Evolutionary conservation across 2,888 invertebrate genomes (phyloP).

Genomic region (Cyclophora punctaria): DNA sequence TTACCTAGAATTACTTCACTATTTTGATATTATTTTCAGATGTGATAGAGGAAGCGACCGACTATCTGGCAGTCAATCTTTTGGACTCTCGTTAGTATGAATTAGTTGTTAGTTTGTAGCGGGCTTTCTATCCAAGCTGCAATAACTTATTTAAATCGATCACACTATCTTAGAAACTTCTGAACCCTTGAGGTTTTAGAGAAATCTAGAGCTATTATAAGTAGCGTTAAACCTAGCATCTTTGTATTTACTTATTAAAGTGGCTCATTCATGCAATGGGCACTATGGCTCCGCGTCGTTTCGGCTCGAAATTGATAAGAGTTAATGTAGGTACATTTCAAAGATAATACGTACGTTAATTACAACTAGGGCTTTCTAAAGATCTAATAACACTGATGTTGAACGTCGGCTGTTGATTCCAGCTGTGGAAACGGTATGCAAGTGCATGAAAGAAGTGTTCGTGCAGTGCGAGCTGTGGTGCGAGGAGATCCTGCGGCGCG

Average conservation of each 20-base stretch:
- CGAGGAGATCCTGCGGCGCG: slow-evolving; percentile 54
- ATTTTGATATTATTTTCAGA: slow-evolving; percentile 34
- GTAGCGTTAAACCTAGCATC: too few species aligned
- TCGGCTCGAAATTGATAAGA: neutral
- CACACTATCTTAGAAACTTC: too few species aligned
- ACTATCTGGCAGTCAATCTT: slow-evolving; percentile 49
- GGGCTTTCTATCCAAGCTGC: too few species aligned
- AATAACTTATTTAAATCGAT: too few species aligned
- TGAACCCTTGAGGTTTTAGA: too few species aligned
- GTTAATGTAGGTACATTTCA: neutral
- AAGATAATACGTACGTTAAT: too few species aligned
- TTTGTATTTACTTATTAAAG: too few species aligned
- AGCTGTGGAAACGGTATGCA: slow-evolving; percentile 56
- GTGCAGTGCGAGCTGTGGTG: slow-evolving; percentile 65
- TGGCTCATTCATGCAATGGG: too few species aligned
- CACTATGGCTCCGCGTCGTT: too few species aligned
- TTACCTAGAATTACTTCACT: neutral
- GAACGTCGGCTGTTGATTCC: slow-evolving; percentile 9
- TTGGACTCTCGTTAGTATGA: slow-evolving; percentile 47
- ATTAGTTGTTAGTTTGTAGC: too few species aligned
- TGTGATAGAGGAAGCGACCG: slow-evolving; percentile 49
- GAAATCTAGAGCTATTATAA: too few species aligned
- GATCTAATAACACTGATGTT: neutral
- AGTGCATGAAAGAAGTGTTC: slow-evolving; percentile 61
- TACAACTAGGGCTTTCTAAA: neutral